phyloP scores from a whole-genome alignment of 92 coral and sea anemone species.

The Epizoanthus rinbou region DNA sequence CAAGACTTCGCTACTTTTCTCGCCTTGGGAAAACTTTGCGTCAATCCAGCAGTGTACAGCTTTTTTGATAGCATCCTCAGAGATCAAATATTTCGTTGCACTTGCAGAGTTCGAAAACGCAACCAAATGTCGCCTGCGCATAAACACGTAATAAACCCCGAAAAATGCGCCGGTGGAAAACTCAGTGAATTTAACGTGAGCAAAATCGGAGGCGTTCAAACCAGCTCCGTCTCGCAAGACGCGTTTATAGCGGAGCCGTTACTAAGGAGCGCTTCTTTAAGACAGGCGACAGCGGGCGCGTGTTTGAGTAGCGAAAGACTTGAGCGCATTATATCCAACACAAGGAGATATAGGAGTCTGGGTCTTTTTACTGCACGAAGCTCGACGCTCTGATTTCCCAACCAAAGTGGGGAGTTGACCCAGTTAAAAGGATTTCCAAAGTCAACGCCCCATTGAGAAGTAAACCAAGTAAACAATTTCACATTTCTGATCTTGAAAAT shows the following conservation, averaged over 20 bases:
- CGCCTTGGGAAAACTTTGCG: conserved; percentile 88
- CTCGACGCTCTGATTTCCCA: conserved; percentile 60
- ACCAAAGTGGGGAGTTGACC: background rate
- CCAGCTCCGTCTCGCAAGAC: conserved; percentile 5
- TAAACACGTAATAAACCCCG: conserved; percentile 61
- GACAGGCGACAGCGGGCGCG: conserved; percentile 66
- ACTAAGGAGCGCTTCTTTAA: conserved; percentile 54
- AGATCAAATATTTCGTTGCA: conserved; percentile 80
- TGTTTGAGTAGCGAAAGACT: conserved; percentile 79
- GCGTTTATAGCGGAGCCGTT: conserved; percentile 71
- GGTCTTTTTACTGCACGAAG: conserved; percentile 88
- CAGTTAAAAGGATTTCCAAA: background rate
- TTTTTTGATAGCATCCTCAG: conserved; percentile 92
- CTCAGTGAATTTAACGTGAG: conserved; percentile 91
- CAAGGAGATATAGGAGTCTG: conserved; percentile 89
- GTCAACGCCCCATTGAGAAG: background rate
- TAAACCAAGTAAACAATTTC: background rate
- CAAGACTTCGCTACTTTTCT: conserved; percentile 82
- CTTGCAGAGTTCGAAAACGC: conserved; percentile 45
- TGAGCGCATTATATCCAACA: conserved; percentile 83
- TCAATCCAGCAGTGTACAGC: conserved; percentile 92
- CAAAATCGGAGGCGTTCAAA: conserved; percentile 60
- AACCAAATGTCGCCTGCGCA: conserved; percentile 54
- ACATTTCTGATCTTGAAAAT: too few species aligned
- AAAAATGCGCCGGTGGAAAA: conserved; percentile 78